Conservation (phyloP, 1,140 invertebrate genomes). For the Drosophila ercepeae region DNA sequence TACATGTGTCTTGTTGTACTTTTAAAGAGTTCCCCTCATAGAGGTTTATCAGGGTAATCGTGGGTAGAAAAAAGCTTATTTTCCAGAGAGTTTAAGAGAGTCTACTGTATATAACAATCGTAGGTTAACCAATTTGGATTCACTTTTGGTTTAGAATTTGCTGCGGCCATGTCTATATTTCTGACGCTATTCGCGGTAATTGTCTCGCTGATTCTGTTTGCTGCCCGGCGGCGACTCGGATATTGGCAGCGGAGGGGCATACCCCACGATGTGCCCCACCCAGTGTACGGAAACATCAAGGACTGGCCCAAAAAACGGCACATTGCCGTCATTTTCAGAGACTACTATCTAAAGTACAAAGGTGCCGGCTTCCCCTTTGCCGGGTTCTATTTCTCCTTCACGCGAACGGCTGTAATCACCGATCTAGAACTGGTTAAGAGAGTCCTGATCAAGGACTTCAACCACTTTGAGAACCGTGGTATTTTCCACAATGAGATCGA, state of each 20-base stretch:
- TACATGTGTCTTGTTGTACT: too few relatives aligned
- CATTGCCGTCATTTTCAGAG: slow-evolving; percentile 41
- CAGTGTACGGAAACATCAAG: slow-evolving; percentile 50
- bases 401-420: slow-evolving; percentile 43
- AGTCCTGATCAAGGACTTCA: slow-evolving; percentile 86
- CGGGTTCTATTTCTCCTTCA: slow-evolving; percentile 67
- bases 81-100: not conserved
- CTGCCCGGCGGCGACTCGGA: slow-evolving; percentile 52
- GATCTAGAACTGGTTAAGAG: slow-evolving; percentile 87
- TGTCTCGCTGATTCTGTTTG: slow-evolving; percentile 40
- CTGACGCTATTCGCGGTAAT: slow-evolving; percentile 41
- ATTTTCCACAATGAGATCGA: slow-evolving; percentile 83
- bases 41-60: slow-evolving; percentile 86
- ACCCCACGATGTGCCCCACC: slow-evolving; percentile 54
- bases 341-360: slow-evolving; percentile 66
- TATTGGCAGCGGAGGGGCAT: slow-evolving; percentile 67
- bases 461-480: slow-evolving; percentile 84
- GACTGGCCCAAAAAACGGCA: slow-evolving; percentile 83
- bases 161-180: slow-evolving; percentile 38
- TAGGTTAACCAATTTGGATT: not conserved
- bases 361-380: slow-evolving; percentile 46
- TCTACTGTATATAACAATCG: slow-evolving; percentile 15
- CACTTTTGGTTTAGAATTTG: slow-evolving; percentile 14
- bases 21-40: too few relatives aligned
- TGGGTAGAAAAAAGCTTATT: slow-evolving; percentile 83